Base-by-base conservation (phyloP, 2,888 invertebrate genomes). In the Spisula solida region DNA sequence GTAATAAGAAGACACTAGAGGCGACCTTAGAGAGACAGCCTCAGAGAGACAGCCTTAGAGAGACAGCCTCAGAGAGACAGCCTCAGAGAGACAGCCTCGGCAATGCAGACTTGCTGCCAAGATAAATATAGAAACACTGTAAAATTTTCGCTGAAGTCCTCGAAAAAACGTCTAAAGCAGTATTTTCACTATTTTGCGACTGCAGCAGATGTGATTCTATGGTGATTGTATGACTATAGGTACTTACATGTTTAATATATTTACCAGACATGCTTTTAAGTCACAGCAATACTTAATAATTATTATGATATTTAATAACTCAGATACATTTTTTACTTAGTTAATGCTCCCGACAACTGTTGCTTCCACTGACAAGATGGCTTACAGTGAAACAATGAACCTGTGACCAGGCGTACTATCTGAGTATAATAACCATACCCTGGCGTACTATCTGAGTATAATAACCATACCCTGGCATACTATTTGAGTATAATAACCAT, bases 181-280 rank as follows among this genome's bases (percentile, higher is more conserved):
- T 25, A 66, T 25, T n/a, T n/a, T n/a, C n/a, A n/a, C 41, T 41
- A 41, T 41, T 25, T 66, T 66, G 60, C 25, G 60, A 66, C 60
- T 66, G 60, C 25, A 25, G 25, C 60, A 66, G 60, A 66, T 25
- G 12, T 10, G 60, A 66, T 66, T 66, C 60, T 66, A 25, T 25
- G 60, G 25, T 25, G n/a, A 41, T 41, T 41, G n/a, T n/a, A n/a
- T n/a, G n/a, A n/a, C n/a, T n/a, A n/a, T 56, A 56, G 20, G 6
- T 56, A 66, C 60, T 10, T 66, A 66, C 60, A 66, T 66, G 60
- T 66, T 25, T 66, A 66, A 66, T 66, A 66, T 20, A n/a, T 25
- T 66, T 66, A 66, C 60, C 60, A 66, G n/a, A n/a, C 25, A 5
- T 66, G 12, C 60, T 66, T 51, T 25, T n/a, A 66, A 66, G 41